Conservation (phyloP, 2,888 invertebrate genomes). For the Lamellibrachia satsuma region DNA sequence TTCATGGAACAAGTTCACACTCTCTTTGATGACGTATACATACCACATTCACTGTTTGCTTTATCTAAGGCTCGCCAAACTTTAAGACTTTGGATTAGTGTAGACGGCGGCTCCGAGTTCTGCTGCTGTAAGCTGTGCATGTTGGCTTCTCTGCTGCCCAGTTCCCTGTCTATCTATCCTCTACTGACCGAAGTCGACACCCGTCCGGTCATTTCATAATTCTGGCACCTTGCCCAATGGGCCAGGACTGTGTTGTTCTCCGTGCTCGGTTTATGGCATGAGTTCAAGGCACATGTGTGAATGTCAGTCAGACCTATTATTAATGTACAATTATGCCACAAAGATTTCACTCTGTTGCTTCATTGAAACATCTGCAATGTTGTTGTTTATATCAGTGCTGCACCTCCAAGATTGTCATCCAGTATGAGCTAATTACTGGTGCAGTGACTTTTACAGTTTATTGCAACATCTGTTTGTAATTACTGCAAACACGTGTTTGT, state of each 20-base stretch:
- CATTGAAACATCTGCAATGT: no score
- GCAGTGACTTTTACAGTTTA: background rate
- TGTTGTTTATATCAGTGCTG: background rate
- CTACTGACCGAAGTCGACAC: background rate
- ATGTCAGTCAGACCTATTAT: background rate
- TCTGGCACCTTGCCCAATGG: background rate
- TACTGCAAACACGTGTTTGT: background rate
- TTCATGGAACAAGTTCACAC: constrained; percentile 2
- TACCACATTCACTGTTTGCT: background rate
- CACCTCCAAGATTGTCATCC: background rate
- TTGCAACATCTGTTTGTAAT: constrained; percentile 1
- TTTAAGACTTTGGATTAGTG: background rate
- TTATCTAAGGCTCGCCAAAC: background rate
- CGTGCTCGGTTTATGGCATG: background rate
- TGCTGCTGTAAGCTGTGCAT: constrained; percentile 4
- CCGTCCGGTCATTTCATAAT: background rate
- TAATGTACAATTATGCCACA: background rate
- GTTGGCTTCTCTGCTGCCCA: background rate
- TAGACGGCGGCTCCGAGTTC: background rate
- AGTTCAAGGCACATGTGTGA: background rate
- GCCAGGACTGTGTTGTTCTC: background rate
- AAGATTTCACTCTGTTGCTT: no score
- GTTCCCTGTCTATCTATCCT: background rate
- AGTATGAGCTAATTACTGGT: background rate
- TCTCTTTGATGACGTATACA: background rate